phyloP scores from a whole-genome alignment of 2,888 invertebrate species.

The Carabus problematicus region DNA sequence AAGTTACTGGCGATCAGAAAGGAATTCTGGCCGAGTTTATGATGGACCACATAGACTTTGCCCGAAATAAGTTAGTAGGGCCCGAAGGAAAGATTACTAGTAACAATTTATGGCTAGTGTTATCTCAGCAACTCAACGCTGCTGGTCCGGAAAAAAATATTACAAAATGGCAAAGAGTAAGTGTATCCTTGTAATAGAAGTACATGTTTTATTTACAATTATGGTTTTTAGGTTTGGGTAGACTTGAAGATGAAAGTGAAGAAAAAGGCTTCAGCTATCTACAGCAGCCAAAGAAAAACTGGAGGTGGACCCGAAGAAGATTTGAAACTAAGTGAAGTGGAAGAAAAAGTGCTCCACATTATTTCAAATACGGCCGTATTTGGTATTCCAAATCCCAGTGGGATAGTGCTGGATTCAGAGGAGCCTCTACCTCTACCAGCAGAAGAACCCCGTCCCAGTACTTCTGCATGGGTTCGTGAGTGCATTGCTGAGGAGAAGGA shows the following conservation, averaged over 20 bases:
- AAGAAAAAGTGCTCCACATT: no score
- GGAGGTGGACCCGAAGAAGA: no score
- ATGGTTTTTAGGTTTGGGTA: background rate
- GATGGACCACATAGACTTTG: background rate
- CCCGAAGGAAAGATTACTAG: background rate
- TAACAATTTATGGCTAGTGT: background rate
- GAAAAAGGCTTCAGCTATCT: background rate
- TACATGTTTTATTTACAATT: background rate
- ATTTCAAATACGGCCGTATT: no score
- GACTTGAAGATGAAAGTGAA: background rate
- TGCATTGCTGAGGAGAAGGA: no score
- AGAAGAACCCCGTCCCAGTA: no score
- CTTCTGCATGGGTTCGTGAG: no score
- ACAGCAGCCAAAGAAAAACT: background rate
- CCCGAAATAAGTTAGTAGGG: background rate
- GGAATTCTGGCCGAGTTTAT: background rate
- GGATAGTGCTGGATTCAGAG: no score
- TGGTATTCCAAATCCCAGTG: no score
- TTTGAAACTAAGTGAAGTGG: no score
- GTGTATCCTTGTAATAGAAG: background rate
- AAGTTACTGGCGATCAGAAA: background rate
- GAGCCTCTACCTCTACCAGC: no score
- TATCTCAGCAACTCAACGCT: background rate
- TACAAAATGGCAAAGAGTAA: slow-evolving; percentile 4
- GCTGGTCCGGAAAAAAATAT: background rate